Base-by-base conservation (phyloP, 2,113 vertebrate species). In the Nesoenas mayeri region DNA sequence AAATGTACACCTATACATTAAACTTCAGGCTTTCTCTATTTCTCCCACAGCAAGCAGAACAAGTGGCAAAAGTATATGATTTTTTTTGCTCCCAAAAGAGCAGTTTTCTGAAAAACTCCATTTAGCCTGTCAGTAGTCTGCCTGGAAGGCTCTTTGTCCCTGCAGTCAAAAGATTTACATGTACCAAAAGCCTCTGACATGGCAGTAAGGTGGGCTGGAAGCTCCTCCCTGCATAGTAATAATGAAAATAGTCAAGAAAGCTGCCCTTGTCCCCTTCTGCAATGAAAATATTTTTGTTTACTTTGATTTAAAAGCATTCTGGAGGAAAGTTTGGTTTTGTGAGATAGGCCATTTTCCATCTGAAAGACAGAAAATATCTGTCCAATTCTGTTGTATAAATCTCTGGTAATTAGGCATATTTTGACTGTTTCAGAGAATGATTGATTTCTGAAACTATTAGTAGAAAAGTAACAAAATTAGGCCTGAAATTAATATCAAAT, bases 1-100 rank as follows among this genome's bases (percentile, higher is more conserved):
- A 88, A 81, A 70, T 40, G 15, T 31, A 11, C 17, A 74, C 13
- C 22, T 24, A 19, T 24, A 6, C 6, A 12, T 20, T 38, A 51
- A 73, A 34, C 6, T 42, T 73, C 31, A 66, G 28, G 11, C 6
- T 71, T 89, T 89, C 15, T 9, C 3, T 66, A 19, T 57, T 75
- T 74, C 22, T 62, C 12, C 6, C 56, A 66, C 26, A 74, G 19
- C 16, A 79, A 91, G 57, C 4, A 70, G 17, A 86, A 57, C 5
- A 74, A 71, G 36, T 36, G 5, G 5, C 13, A 85, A 42, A 88
- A 73, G 3, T n/a, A 40, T 32, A 25, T 12, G 5, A 24, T 19
- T 14, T 13, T 32, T 9, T 6, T 26, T 48, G 2, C 14, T 2
- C 0, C 0, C 3, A 48, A 31, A 18, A 17, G n/a, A 60, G 1